Conservation (phyloP, 2,113 vertebrate species). For the Vulpes vulpes region DNA sequence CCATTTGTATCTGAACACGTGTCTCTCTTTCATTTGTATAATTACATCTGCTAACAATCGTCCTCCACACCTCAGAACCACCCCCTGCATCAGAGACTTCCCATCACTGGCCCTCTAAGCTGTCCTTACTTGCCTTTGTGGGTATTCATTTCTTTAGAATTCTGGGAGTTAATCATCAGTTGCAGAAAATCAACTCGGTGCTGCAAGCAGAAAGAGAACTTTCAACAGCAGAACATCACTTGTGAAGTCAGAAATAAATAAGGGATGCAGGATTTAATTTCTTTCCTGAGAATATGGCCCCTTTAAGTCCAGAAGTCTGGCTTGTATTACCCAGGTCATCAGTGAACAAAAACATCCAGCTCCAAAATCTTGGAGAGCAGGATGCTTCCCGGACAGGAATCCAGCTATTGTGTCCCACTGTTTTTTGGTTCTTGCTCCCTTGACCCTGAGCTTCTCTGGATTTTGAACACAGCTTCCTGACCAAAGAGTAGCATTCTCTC, state of each 20-base stretch:
- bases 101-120: too few species aligned
- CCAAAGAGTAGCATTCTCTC: background rate
- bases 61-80: background rate
- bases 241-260: background rate
- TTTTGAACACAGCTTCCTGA: background rate
- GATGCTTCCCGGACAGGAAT: background rate
- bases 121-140: constrained; percentile 81
- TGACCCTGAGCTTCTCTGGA: background rate
- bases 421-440: background rate
- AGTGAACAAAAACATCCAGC: background rate
- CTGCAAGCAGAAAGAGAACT: constrained; percentile 79
- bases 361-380: background rate
- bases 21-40: background rate
- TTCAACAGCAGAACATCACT: background rate
- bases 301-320: background rate
- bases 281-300: background rate
- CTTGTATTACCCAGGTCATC: background rate
- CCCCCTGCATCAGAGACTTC: fast-evolving
- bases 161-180: constrained; percentile 92
- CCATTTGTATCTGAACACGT: fast-evolving
- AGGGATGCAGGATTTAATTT: background rate
- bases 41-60: background rate
- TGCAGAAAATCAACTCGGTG: constrained; percentile 92
- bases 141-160: constrained; percentile 22
- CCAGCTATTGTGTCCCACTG: fast-evolving